Evolutionary conservation across 2,888 invertebrate genomes (phyloP).

Genomic region (Operophtera brumata): DNA sequence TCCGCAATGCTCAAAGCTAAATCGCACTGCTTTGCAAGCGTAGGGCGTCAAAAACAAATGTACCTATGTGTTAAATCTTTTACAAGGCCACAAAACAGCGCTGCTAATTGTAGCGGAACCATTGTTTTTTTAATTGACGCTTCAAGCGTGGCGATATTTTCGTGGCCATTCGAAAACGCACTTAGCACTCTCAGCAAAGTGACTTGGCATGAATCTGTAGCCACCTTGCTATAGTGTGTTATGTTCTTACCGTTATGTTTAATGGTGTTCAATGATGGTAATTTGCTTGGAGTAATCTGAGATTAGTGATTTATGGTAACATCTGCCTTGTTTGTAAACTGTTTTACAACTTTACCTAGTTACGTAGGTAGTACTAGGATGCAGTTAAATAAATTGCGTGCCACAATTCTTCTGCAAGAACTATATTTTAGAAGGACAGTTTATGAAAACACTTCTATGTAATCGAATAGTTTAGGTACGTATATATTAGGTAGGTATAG

Average conservation of each 20-base stretch:
- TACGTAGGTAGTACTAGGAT: conserved; percentile 16
- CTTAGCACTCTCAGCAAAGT: background rate
- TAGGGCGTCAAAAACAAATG: no score
- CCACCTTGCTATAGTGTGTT: conserved; percentile 34
- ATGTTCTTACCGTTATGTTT: conserved; percentile 48
- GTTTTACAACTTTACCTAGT: conserved; percentile 21
- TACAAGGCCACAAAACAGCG: no score
- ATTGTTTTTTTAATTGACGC: no score
- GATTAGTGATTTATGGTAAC: conserved; percentile 45
- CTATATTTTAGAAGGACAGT: background rate
- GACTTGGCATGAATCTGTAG: conserved; percentile 1
- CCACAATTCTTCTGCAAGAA: background rate
- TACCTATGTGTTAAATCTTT: no score
- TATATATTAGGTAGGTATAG: no score
- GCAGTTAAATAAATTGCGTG: conserved; percentile 10
- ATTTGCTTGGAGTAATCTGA: conserved; percentile 40
- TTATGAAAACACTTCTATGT: no score
- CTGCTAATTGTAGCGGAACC: no score
- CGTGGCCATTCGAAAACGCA: background rate
- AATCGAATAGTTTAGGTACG: no score
- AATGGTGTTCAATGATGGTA: conserved; percentile 50
- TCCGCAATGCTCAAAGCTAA: no score
- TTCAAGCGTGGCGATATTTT: background rate
- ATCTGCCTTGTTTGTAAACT: conserved; percentile 28
- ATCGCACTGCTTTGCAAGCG: no score